Conservation (phyloP, 2,797 vertebrate genomes). For the Gymnocypris eckloni region DNA sequence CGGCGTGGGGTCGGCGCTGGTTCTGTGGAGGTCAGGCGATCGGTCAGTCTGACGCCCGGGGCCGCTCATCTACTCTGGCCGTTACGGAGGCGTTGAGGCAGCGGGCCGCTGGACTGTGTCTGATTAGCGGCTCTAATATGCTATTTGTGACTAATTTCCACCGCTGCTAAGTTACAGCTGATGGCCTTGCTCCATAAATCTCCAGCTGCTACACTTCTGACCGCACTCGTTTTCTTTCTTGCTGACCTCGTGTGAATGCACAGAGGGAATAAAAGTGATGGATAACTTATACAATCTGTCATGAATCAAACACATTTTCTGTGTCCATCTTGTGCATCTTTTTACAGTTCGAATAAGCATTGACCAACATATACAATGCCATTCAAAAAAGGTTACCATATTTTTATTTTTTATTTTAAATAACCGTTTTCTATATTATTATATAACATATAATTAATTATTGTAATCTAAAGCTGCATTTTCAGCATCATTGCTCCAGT, state of each 20-base stretch:
- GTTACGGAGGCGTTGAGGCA: slow-evolving; percentile 96
- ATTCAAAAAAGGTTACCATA: background rate
- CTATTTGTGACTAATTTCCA: slow-evolving; percentile 99
- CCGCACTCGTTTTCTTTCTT: slow-evolving; percentile 2
- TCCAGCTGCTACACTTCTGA: slow-evolving; percentile 59
- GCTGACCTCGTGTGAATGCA: background rate
- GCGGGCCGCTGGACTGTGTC: slow-evolving; percentile 91
- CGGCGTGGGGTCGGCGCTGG: slow-evolving; percentile 27
- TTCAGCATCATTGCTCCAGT: no score
- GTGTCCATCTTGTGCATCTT: no score
- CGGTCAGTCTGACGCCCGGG: slow-evolving; percentile 88
- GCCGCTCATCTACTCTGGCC: slow-evolving; percentile 86
- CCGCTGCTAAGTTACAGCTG: slow-evolving; percentile 93
- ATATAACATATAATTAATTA: no score
- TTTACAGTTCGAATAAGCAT: background rate
- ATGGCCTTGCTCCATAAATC: slow-evolving; percentile 90
- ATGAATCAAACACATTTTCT: no score
- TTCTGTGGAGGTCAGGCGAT: slow-evolving; percentile 92
- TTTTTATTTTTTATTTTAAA: no score
- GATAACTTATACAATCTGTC: no score
- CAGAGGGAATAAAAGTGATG: no score
- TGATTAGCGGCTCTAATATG: slow-evolving; percentile 98
- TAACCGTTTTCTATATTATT: no score
- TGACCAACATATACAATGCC: background rate
- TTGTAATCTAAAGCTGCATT: no score